phyloP scores from a whole-genome alignment of 2,888 invertebrate species.

The Hydriomena furcata region DNA sequence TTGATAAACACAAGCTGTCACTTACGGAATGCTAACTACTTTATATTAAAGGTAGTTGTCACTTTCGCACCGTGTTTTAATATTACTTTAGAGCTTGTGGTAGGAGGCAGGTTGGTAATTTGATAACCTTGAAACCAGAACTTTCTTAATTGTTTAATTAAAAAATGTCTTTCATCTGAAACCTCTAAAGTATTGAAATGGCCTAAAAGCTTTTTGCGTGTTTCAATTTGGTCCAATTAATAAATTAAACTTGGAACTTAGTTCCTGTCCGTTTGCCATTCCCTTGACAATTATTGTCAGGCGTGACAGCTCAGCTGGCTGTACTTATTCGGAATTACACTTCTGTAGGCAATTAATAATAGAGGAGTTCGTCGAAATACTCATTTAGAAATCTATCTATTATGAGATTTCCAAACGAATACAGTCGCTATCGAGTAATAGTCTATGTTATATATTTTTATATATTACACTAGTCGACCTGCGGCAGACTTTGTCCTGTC shows the following conservation, averaged over 20 bases:
- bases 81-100: too few relatives aligned
- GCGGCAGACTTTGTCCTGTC: too few relatives aligned
- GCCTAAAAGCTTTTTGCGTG: slow-evolving; percentile 13
- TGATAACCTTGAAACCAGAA: slow-evolving; percentile 11
- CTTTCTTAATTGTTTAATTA: slow-evolving; percentile 13
- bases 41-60: too few relatives aligned
- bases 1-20: too few relatives aligned
- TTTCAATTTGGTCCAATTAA: slow-evolving; percentile 31
- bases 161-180: slow-evolving; percentile 2
- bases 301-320: slow-evolving; percentile 5
- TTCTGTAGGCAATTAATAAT: slow-evolving; percentile 16
- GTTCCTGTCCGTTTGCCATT: slow-evolving; percentile 22
- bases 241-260: slow-evolving; percentile 40
- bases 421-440: too few relatives aligned
- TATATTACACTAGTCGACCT: too few relatives aligned
- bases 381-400: too few relatives aligned
- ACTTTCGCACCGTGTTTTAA: too few relatives aligned
- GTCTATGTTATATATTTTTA: too few relatives aligned
- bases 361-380: background rate
- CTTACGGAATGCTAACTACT: too few relatives aligned
- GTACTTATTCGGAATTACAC: background rate
- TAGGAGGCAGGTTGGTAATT: slow-evolving; percentile 4
- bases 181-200: background rate
- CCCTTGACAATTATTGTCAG: slow-evolving; percentile 4
- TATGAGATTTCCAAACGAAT: too few relatives aligned